Evolutionary conservation across 2,888 invertebrate species (phyloP).

Genomic region (Trichopoda pennipes): DNA sequence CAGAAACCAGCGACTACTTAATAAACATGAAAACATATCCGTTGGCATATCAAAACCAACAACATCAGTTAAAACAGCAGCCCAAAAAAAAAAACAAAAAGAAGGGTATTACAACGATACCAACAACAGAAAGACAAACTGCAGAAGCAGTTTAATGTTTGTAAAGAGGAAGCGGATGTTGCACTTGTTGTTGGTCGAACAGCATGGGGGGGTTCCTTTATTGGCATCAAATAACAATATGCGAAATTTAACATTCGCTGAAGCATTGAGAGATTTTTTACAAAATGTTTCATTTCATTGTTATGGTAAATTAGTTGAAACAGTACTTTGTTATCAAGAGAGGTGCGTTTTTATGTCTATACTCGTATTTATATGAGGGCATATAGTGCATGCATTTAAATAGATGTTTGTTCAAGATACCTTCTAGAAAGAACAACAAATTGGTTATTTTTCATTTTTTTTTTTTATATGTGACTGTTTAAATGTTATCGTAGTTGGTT

Average conservation of each 20-base stretch:
- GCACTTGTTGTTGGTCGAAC: slow-evolving; percentile 74
- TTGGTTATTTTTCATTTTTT: no score
- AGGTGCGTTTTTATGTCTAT: slow-evolving; percentile 70
- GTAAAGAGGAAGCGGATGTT: slow-evolving; percentile 67
- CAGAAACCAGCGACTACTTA: slow-evolving; percentile 67
- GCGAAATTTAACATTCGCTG: slow-evolving; percentile 72
- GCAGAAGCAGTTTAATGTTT: slow-evolving; percentile 33
- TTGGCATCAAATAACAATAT: slow-evolving; percentile 59
- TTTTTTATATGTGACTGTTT: slow-evolving; percentile 16
- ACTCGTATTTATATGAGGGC: slow-evolving; percentile 1
- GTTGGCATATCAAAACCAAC: slow-evolving; percentile 61
- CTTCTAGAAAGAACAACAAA: slow-evolving; percentile 37
- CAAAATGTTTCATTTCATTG: slow-evolving; percentile 78
- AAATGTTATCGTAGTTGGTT: neutral
- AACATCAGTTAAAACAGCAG: slow-evolving; percentile 56
- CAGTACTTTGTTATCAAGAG: slow-evolving; percentile 74
- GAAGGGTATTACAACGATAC: slow-evolving; percentile 15
- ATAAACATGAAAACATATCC: slow-evolving; percentile 68
- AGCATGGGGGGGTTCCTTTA: slow-evolving; percentile 76
- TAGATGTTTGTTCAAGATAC: slow-evolving; percentile 24
- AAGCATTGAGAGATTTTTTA: slow-evolving; percentile 78
- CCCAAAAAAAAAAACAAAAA: slow-evolving; percentile 21
- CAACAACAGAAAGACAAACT: slow-evolving; percentile 25
- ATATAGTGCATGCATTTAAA: slow-evolving; percentile 13
- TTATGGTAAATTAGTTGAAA: slow-evolving; percentile 78